Evolutionary conservation across 2,113 vertebrate species (phyloP).

Genomic region (Mesocricetus auratus): DNA sequence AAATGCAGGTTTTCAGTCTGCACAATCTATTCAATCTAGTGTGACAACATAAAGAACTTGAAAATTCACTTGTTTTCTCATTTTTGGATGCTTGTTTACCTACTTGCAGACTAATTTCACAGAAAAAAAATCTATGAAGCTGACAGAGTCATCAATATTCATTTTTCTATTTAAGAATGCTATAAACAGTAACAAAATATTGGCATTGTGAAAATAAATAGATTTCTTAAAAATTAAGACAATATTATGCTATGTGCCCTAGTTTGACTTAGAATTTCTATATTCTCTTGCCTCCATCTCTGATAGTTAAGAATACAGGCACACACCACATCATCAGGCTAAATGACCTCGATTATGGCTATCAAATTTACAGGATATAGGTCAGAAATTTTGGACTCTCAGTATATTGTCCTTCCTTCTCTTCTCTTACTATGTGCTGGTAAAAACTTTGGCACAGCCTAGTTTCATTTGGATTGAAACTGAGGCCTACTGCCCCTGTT

Average conservation of each 20-base stretch:
- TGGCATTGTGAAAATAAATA: conserved; percentile 18
- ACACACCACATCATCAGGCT: neutral
- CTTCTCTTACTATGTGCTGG: too few relatives aligned
- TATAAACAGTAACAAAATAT: neutral
- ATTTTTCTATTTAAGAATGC: conserved; percentile 28
- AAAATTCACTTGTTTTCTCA: neutral
- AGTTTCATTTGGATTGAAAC: neutral
- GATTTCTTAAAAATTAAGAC: neutral
- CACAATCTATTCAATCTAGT: neutral
- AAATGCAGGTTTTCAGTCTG: neutral
- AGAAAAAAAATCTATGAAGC: neutral
- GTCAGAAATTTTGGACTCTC: neutral
- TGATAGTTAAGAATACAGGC: neutral
- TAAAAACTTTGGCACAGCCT: neutral
- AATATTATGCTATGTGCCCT: neutral
- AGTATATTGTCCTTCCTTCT: neutral
- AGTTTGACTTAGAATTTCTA: neutral
- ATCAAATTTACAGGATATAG: neutral
- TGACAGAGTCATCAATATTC: neutral
- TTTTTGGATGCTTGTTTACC: neutral
- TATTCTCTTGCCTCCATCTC: too few relatives aligned
- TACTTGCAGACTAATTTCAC: neutral
- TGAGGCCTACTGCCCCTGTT: neutral
- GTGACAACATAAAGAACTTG: neutral
- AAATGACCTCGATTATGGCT: neutral